Percentiles rank a stretch among this genome's conserved stretches.
Conservation (phyloP, 2,797 vertebrate species). For the Pelobates cultripes region DNA sequence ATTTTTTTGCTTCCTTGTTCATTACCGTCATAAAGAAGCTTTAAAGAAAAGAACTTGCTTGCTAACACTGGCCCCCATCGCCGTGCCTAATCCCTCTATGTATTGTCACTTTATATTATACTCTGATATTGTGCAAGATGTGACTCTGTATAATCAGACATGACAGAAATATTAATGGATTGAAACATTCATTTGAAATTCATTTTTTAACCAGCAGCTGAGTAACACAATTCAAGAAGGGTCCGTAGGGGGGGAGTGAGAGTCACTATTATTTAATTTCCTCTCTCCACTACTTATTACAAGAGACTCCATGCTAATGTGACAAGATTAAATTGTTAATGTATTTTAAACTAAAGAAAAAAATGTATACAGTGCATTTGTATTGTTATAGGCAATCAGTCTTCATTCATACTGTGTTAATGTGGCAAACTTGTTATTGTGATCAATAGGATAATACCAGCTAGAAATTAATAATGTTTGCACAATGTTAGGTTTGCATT, state of each 20-base stretch:
- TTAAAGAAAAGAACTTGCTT: too few species aligned
- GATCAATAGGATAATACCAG: background rate
- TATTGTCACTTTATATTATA: slow-evolving; percentile 40
- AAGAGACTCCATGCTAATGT: background rate
- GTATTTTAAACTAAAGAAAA: background rate
- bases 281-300: background rate
- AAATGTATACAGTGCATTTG: background rate
- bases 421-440: background rate
- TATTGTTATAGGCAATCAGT: background rate
- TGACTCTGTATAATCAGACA: slow-evolving; percentile 29
- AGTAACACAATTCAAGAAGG: slow-evolving; percentile 3
- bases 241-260: background rate
- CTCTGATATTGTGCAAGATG: slow-evolving; percentile 21
- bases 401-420: background rate
- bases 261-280: background rate
- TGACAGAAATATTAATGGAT: slow-evolving; percentile 49
- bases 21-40: too few species aligned
- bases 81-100: slow-evolving; percentile 8
- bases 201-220: slow-evolving; percentile 16
- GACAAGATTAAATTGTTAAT: background rate
- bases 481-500: background rate
- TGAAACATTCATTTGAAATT: slow-evolving; percentile 18
- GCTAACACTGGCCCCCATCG: too few species aligned
- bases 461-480: background rate
- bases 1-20: too few species aligned